Base-by-base conservation (phyloP, 2,888 invertebrate species). In the Pyralis farinalis region DNA sequence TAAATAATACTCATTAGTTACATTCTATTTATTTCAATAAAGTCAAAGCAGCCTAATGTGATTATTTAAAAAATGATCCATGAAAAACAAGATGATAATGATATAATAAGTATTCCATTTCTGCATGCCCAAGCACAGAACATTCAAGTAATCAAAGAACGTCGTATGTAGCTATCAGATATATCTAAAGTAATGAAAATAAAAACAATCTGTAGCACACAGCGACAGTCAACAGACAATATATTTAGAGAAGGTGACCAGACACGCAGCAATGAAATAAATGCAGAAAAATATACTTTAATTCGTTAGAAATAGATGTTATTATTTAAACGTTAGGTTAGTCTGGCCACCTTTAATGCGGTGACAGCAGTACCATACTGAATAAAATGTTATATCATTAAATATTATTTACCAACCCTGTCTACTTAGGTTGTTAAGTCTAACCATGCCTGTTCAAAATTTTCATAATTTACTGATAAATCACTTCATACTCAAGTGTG, bases 101-200 rank as follows among this genome's bases (percentile, higher is more conserved):
- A 16, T 7, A 69, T 58, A 63, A 74, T 69, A 63, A 70, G 58
- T 69, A 71, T 71, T 73, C 74, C 86, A 87, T 88, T 86, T 85
- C 88, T 88, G 88, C 88, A 88, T 87, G 88, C 87, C 87, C 78
- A 88, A 87, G 86, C 87, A 84, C 77, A 78, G 65, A 76, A 75
- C 77, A 76, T 78, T 78, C 69, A 61, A 56, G 55, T 62, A 63
- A 55, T 60, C 28, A 63, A 63, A 58, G 70, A 76, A 82, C 74
- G 75, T 81, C 54, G 59, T 72, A 80, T 75, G 78, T 73, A 76
- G 63, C 77, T 80, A 83, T 70, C 58, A 53, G 58, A 59, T 56
- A 59, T 56, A 59, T 56, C 55, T 61, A 63, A 63, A 51, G 48
- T 63, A 71, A 63, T 55, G 58, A 60, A 62, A 63, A 61, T 49